phyloP scores from a whole-genome alignment of 2,888 invertebrate genomes.

The Seira musarum region DNA sequence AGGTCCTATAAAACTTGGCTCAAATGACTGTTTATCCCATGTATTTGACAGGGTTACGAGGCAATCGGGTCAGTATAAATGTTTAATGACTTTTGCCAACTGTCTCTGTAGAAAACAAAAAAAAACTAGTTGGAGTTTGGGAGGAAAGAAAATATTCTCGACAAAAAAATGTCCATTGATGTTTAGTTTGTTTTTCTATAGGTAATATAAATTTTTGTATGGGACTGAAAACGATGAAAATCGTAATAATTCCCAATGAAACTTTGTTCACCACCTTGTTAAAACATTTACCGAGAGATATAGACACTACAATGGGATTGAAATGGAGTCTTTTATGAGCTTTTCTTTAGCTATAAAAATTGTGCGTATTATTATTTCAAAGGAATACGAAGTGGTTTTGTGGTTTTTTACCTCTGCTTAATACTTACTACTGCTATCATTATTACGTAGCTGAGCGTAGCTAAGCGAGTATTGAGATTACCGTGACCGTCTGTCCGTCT shows the following conservation, averaged over 20 bases:
- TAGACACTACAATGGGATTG: no score
- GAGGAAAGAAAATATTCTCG: constrained; percentile 26
- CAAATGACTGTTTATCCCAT: constrained; percentile 52
- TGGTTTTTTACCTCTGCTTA: no score
- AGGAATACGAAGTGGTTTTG: constrained; percentile 52
- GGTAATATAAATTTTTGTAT: no score
- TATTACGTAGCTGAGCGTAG: no score
- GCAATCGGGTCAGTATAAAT: constrained; percentile 59
- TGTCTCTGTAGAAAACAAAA: constrained; percentile 50
- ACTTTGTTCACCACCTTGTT: constrained; percentile 49
- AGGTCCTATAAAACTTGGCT: constrained; percentile 54
- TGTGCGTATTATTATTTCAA: constrained; percentile 11
- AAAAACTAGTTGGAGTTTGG: no score
- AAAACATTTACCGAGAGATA: constrained; percentile 12
- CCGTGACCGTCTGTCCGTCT: constrained; percentile 21
- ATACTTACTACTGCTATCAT: no score
- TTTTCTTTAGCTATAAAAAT: constrained; percentile 32
- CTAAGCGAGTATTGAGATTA: no score
- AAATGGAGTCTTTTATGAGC: constrained; percentile 45
- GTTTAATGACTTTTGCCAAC: constrained; percentile 56
- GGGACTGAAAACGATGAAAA: background rate
- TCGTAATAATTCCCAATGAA: background rate
- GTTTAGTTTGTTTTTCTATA: no score
- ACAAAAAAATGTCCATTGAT: no score
- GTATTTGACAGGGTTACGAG: constrained; percentile 59